These are phyloP conservation scores for Ptyas mucosa DNA, from an alignment of 2,113 vertebrate genomes.

Conservation along the genomic window DNA sequence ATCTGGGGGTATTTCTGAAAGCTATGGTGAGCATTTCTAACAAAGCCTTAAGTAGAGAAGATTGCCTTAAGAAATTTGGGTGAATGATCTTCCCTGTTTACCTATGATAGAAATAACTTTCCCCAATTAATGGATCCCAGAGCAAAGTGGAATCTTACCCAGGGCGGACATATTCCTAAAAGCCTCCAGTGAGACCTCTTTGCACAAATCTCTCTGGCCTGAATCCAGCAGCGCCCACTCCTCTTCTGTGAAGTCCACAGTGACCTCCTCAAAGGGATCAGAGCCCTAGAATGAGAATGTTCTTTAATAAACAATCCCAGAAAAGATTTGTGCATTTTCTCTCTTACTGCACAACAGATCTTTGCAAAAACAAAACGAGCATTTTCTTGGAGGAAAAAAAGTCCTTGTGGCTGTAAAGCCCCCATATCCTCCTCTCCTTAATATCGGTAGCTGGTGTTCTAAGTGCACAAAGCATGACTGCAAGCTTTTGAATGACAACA, in stretches of 20 bases:
- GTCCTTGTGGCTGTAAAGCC: neutral
- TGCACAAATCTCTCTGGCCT: neutral
- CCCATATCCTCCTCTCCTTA: neutral
- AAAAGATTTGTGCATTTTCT: neutral
- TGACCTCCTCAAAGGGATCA: neutral
- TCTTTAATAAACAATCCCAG: neutral
- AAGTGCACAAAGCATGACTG: neutral
- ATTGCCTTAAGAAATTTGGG: neutral
- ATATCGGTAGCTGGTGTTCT: neutral
- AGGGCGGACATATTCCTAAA: neutral
- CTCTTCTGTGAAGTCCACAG: neutral
- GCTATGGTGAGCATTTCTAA: neutral
- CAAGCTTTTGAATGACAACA: neutral
- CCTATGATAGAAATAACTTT: neutral
- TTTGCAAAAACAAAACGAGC: neutral
- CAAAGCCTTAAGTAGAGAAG: neutral
- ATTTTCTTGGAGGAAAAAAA: neutral
- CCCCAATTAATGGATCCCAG: neutral
- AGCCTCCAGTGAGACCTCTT: neutral
- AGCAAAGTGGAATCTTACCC: neutral
- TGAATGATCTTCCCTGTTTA: neutral
- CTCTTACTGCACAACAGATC: neutral
- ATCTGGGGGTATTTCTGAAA: neutral
- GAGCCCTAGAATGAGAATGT: neutral
- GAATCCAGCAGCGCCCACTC: neutral